Base-by-base conservation (phyloP, 2,797 vertebrate species). In the Lepilemur ruficaudatus region DNA sequence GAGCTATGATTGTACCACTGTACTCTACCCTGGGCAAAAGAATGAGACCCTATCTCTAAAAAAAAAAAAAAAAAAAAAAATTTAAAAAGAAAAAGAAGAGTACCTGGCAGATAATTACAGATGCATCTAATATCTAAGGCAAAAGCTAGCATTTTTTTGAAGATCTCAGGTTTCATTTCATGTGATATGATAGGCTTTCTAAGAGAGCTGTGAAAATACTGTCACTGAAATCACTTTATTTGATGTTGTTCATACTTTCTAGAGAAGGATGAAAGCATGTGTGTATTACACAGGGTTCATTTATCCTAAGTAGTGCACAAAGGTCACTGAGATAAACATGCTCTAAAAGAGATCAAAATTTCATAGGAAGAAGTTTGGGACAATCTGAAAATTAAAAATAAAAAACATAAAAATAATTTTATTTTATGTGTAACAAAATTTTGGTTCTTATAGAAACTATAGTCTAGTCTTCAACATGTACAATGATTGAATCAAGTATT, bases 391-490 rank as follows among this genome's bases (percentile, higher is more conserved):
- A 76, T 65, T 78, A 57, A 55, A 87, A 76, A 0, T 70, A 57
- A 87, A 96, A 48, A 32, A 17, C n/a, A 70, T 70, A 87, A 48
- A 93, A 70, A 89, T 70, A 87, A 72, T 85, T 91, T 93, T 55
- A 82, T 14, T 25, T 52, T 38, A 76, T 35, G 22, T n/a, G 22
- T 83, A 84, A 93, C 4, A 76, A 72, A 87, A 80, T 72, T 95
- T 80, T 80, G 22, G 25, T 85, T 65, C 43, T 55, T 22, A 3
- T 50, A 91, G 57, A 94, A 93, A 69, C 20, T 67, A 22, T 41
- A 52, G 41, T 23, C n/a, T 93, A 57, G 17, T 61, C 28, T 12
- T 89, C 85, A 48, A 92, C 63, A 79, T 61, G 38, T 59, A 70
- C 22, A 6, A 80, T 59, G 65, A 69, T 28, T 92, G 13, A 48